Conservation (phyloP, 2,113 vertebrate species). For the Noturus placidus region DNA sequence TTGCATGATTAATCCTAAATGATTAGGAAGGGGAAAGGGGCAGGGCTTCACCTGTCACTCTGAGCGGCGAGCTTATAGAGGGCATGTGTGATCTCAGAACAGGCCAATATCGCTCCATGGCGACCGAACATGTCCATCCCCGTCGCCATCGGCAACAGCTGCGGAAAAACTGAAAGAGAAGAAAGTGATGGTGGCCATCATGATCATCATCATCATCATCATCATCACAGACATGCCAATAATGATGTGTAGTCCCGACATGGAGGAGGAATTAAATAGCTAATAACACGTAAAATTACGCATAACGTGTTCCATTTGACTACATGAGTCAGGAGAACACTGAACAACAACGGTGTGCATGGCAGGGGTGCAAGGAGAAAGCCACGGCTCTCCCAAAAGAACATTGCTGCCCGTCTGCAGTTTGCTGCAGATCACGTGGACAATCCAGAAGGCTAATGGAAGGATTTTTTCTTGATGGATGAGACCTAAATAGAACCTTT, state of each 20-base stretch:
- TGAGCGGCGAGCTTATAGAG: constrained; percentile 77
- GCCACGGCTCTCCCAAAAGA: no score
- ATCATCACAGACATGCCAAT: neutral
- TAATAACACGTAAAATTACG: neutral
- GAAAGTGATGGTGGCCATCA: neutral
- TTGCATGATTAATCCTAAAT: neutral
- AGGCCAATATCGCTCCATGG: constrained; percentile 91
- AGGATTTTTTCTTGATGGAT: no score
- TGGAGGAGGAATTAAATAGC: neutral
- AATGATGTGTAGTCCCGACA: neutral
- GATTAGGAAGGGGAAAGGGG: neutral
- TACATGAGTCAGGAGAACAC: no score
- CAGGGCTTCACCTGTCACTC: constrained; percentile 75
- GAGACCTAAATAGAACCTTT: no score
- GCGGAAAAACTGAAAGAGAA: constrained; percentile 80
- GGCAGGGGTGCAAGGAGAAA: no score
- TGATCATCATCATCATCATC: neutral
- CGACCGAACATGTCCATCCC: constrained; percentile 84
- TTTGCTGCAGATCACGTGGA: no score
- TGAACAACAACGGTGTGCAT: no score
- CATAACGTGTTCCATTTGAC: no score
- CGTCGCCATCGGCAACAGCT: constrained; percentile 78
- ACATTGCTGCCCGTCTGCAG: no score
- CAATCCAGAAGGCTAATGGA: no score
- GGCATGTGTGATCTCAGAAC: constrained; percentile 86